Base-by-base conservation (phyloP, 2,113 vertebrate genomes). In the Buteo buteo region DNA sequence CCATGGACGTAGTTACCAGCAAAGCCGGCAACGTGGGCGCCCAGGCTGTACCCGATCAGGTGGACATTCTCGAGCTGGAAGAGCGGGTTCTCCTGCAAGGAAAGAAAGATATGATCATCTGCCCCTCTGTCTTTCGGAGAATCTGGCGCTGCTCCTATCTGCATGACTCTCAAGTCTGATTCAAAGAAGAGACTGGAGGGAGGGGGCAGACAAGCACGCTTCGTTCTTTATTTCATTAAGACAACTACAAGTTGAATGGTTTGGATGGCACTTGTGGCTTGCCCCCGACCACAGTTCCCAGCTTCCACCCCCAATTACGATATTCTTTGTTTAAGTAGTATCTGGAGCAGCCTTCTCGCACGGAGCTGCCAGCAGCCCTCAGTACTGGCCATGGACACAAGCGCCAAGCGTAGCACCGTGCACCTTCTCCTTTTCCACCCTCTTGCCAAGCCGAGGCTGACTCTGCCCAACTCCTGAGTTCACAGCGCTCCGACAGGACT, bases 21-120 rank as follows among this genome's bases (percentile, higher is more conserved):
- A 4, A 98, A 99, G n/a, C 99, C 99, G 0, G 99, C 99, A 5
- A 99, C 99, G 0, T 99, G 99, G 10, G 99, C 99, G 0, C 99
- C 99, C 10, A 99, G 98, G 96, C 99, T 99, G 96, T 99, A 99
- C 85, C 99, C 99, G 4, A 99, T 99, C 93, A 99, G 96, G 92
- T 99, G 99, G 61, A 99, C 98, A 0, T 99, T 98, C 71, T 97
- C 47, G 3, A 99, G 97, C 57, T 98, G 97, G 61, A 99, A 98
- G 16, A 95, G 97, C 0, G 97, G 95, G 73, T 99, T 98, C 45
- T 98, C 98, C 99, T 99, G 97, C 86, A 92, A 72, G 29, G 31
- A 40, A 72, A 52, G 70, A 28, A 50, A 17, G 16, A 26, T 6
- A 24, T 0, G 16, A 20, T 57, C 25, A 49, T 49, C 79, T 61